Conservation (phyloP, 2,113 vertebrate genomes). For the Melanostigma gelatinosum region DNA sequence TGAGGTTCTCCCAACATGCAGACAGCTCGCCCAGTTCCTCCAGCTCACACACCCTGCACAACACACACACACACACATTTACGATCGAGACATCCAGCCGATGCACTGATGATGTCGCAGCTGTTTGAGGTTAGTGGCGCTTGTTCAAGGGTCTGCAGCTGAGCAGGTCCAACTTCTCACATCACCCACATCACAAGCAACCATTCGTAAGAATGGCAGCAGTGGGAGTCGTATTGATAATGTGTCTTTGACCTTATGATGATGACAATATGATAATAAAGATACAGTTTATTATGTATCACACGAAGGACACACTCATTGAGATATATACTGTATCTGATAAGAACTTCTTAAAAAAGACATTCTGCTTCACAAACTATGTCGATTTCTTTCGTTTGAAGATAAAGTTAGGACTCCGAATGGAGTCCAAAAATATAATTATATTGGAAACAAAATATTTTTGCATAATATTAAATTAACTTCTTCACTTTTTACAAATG, state of each 20-base stretch:
- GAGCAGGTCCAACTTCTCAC: neutral
- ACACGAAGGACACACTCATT: neutral
- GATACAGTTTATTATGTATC: neutral
- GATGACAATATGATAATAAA: neutral
- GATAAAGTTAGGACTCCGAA: no score
- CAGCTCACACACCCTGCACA: conserved; percentile 92
- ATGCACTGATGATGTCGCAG: neutral
- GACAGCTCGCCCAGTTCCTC: conserved; percentile 97
- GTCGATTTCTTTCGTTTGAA: no score
- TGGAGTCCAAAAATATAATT: no score
- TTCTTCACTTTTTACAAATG: neutral
- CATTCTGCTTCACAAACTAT: no score
- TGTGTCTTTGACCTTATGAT: neutral
- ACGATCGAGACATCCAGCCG: conserved; percentile 14
- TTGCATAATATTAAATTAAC: neutral
- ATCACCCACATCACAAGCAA: neutral
- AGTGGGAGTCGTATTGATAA: neutral
- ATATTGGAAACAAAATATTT: neutral
- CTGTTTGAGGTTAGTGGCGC: neutral
- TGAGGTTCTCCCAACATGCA: conserved; percentile 96
- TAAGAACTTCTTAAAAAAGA: no score
- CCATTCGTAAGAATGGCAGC: neutral
- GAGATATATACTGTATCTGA: no score
- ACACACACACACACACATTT: neutral
- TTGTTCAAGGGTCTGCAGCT: neutral